Evolutionary conservation across 2,797 vertebrate genomes (phyloP).

Genomic region (Amblyraja radiata): DNA sequence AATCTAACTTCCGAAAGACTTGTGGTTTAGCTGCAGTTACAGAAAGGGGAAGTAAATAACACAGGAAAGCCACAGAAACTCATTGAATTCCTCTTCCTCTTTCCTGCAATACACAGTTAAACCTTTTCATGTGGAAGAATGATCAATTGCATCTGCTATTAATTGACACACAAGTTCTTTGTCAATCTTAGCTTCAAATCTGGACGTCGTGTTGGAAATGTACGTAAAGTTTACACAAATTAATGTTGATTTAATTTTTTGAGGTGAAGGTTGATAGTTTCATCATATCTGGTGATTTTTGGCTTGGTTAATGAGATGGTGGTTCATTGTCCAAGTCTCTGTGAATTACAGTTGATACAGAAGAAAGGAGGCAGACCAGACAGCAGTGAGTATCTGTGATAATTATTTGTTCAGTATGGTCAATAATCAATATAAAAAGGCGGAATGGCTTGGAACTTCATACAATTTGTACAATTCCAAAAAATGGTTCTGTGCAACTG

Average conservation of each 20-base stretch:
- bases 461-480: too few species aligned
- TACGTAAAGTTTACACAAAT: neutral
- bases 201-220: neutral
- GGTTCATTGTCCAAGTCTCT: neutral
- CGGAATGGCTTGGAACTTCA: too few species aligned
- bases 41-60: neutral
- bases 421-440: neutral
- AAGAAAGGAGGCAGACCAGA: neutral
- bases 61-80: constrained; percentile 24
- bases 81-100: constrained; percentile 4
- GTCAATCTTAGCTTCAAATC: neutral
- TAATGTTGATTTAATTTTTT: neutral
- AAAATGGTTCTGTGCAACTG: too few species aligned
- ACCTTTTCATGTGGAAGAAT: neutral
- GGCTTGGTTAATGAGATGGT: neutral
- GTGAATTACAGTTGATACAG: neutral
- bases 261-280: neutral
- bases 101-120: neutral
- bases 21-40: neutral
- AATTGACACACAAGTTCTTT: neutral
- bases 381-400: neutral
- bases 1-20: neutral
- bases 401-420: too few species aligned
- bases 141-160: neutral
- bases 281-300: neutral